Evolutionary conservation across 2,113 vertebrate genomes (phyloP).

Genomic region (Epinephelus fuscoguttatus): DNA sequence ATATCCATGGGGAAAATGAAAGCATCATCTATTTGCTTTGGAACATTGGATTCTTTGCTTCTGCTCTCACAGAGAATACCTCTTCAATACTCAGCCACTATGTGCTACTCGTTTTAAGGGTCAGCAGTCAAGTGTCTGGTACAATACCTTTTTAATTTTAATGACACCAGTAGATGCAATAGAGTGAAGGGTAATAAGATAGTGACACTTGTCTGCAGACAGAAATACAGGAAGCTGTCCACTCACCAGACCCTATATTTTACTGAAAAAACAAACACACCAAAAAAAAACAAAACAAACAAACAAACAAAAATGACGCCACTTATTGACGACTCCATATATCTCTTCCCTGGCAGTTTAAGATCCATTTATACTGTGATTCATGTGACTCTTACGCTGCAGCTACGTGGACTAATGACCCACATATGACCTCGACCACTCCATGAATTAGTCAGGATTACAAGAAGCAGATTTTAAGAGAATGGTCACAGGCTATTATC

Average conservation of each 20-base stretch:
- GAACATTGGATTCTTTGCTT: background rate
- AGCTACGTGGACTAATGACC: constrained; percentile 3
- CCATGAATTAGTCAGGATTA: background rate
- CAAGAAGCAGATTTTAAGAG: background rate
- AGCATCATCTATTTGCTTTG: background rate
- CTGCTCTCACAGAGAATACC: background rate
- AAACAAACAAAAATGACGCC: background rate
- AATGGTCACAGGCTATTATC: background rate
- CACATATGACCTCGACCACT: constrained; percentile 10
- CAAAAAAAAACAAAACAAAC: background rate
- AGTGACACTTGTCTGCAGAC: background rate
- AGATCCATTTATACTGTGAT: background rate
- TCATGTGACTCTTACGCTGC: background rate
- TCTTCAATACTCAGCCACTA: background rate
- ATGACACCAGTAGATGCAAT: background rate
- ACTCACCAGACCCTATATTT: background rate
- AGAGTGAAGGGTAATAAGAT: background rate
- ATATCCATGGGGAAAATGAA: too few relatives aligned
- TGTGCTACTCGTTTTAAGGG: background rate
- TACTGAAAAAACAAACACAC: background rate
- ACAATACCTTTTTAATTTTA: background rate
- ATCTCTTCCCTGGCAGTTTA: background rate
- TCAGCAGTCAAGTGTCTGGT: background rate
- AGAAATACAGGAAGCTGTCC: background rate
- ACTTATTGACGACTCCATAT: background rate